Conservation (phyloP, 2,888 invertebrate species). For the Amphimallon solstitiale region DNA sequence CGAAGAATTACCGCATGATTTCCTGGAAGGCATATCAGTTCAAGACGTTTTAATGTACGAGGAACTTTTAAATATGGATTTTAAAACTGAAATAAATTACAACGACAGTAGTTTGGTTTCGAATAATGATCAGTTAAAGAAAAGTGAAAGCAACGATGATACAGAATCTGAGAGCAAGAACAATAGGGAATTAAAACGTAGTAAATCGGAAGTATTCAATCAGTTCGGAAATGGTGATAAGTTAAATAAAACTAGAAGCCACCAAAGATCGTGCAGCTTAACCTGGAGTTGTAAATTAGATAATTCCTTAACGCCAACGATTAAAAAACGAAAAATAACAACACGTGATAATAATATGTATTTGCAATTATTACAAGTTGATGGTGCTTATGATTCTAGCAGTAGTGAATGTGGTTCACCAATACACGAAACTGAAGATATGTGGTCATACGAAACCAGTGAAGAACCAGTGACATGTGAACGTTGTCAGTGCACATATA, state of each 20-base stretch:
- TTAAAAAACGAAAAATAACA: conserved; percentile 73
- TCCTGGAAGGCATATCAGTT: conserved; percentile 86
- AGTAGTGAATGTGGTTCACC: conserved; percentile 64
- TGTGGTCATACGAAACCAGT: conserved; percentile 63
- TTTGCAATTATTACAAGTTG: conserved; percentile 67
- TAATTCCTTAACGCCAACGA: conserved; percentile 69
- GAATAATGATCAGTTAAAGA: conserved; percentile 56
- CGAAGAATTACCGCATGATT: conserved; percentile 84
- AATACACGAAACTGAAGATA: conserved; percentile 50
- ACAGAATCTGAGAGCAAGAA: conserved; percentile 67
- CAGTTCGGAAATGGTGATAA: conserved; percentile 60
- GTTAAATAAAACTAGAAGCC: conserved; percentile 65
- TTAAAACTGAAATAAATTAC: conserved; percentile 58
- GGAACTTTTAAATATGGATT: conserved; percentile 72
- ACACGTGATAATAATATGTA: conserved; percentile 61
- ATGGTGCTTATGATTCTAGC: conserved; percentile 67
- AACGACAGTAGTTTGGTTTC: conserved; percentile 44
- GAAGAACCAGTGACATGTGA: conserved; percentile 87
- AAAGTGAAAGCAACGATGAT: conserved; percentile 49
- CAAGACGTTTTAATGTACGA: conserved; percentile 82
- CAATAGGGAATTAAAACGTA: conserved; percentile 70
- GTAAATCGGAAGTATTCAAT: conserved; percentile 73
- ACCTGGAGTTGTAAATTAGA: conserved; percentile 78
- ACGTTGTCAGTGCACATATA: conserved; percentile 86
- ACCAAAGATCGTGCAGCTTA: conserved; percentile 75